phyloP scores from a whole-genome alignment of 2,113 vertebrate genomes.

The Tor tambroides region DNA sequence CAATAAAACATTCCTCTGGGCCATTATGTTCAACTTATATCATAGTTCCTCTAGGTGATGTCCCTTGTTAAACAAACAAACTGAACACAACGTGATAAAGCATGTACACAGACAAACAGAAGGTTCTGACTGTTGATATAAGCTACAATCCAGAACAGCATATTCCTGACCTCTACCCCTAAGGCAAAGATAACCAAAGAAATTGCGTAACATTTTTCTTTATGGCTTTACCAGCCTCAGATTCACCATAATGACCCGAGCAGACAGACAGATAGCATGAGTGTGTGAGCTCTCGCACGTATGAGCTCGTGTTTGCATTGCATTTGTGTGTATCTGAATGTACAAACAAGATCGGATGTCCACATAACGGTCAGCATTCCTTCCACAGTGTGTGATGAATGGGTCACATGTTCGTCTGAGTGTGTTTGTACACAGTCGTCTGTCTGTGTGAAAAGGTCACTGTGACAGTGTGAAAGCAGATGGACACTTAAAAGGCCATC shows the following conservation, averaged over 20 bases:
- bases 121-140: background rate
- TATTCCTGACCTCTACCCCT: conserved; percentile 6
- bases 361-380: conserved; percentile 2
- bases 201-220: background rate
- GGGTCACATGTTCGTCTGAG: conserved; percentile 3
- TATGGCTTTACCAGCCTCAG: conserved; percentile 27
- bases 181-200: conserved; percentile 5
- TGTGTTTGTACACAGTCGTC: background rate
- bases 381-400: conserved; percentile 39
- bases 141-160: background rate
- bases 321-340: background rate
- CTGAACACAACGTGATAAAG: background rate
- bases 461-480: conserved; percentile 66
- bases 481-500: conserved; percentile 71
- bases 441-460: conserved; percentile 60
- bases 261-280: conserved; percentile 19
- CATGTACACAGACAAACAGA: background rate
- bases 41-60: background rate
- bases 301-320: conserved; percentile 20
- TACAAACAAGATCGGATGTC: conserved; percentile 16
- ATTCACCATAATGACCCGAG: conserved; percentile 16
- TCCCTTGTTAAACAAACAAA: background rate
- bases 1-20: background rate
- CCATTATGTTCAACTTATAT: background rate
- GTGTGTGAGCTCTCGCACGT: conserved; percentile 16